Conservation (phyloP, 2,888 invertebrate species). For the Conops quadrifasciatus region DNA sequence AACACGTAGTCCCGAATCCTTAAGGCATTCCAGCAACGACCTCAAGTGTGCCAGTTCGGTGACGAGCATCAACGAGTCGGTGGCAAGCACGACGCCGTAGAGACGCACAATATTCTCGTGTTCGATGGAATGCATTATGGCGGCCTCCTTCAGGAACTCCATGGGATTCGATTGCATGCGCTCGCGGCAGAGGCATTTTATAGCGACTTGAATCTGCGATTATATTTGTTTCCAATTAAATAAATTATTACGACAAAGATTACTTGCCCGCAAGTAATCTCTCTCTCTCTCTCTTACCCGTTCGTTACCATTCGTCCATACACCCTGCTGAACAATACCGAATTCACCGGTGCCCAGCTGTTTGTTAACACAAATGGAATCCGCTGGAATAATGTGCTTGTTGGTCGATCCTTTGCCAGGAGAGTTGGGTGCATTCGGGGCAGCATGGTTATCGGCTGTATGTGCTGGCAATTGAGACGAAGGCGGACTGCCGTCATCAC, state of each 20-base stretch:
- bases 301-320: slow-evolving; percentile 95
- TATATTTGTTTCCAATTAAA: too few species aligned
- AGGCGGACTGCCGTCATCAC: slow-evolving; percentile 51
- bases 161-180: slow-evolving; percentile 95
- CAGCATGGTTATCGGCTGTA: slow-evolving; percentile 42
- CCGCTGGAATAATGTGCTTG: slow-evolving; percentile 89
- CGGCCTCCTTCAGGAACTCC: slow-evolving; percentile 97
- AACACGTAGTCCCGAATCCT: slow-evolving; percentile 88
- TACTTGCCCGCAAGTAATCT: not conserved
- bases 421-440: slow-evolving; percentile 62
- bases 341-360: slow-evolving; percentile 97
- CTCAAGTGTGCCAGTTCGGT: slow-evolving; percentile 96
- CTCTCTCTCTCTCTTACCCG: too few species aligned
- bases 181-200: slow-evolving; percentile 94
- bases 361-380: slow-evolving; percentile 91
- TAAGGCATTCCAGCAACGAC: slow-evolving; percentile 93
- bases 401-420: slow-evolving; percentile 67
- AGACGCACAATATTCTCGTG: slow-evolving; percentile 97
- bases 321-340: slow-evolving; percentile 97
- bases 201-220: slow-evolving; percentile 88
- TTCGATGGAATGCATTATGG: slow-evolving; percentile 97
- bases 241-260: not conserved
- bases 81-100: slow-evolving; percentile 95
- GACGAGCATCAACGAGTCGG: slow-evolving; percentile 81
- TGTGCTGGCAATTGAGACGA: slow-evolving; percentile 35